These are phyloP conservation scores for Hemibagrus wyckioides DNA, from an alignment of 2,113 vertebrate species.

Conservation along the genomic window DNA sequence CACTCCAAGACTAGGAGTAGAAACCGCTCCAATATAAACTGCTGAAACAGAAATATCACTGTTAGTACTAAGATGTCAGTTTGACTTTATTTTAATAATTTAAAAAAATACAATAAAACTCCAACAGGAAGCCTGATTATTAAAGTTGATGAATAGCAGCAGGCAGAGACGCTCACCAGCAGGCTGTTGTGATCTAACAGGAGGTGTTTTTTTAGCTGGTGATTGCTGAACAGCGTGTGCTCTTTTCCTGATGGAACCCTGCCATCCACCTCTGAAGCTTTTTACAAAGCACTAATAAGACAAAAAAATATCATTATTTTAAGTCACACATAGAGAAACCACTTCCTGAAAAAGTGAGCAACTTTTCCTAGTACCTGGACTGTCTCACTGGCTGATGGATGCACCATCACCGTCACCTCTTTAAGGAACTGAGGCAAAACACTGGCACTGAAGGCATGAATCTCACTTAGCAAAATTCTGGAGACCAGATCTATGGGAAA, in stretches of 20 bases:
- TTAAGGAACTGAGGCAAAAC: constrained; percentile 59
- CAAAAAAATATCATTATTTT: not conserved
- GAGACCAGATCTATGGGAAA: constrained; percentile 80
- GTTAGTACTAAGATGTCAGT: not conserved
- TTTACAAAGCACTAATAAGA: constrained; percentile 62
- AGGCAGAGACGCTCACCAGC: constrained; percentile 51
- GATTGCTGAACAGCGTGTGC: not conserved
- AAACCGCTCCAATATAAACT: constrained; percentile 55
- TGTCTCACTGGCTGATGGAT: constrained; percentile 66
- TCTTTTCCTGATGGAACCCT: constrained; percentile 1
- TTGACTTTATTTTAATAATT: not conserved
- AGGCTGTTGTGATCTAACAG: constrained; percentile 40
- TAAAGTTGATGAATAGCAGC: not conserved
- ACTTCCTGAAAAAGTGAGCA: not conserved
- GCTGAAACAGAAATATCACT: not conserved
- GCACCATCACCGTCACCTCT: constrained; percentile 77
- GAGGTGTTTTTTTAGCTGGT: not conserved
- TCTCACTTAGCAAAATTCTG: constrained; percentile 72
- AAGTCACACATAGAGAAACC: not conserved
- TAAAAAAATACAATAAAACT: not conserved
- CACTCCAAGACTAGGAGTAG: constrained; percentile 61
- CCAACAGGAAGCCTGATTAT: not conserved
- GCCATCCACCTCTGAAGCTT: constrained; percentile 56
- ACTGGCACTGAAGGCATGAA: constrained; percentile 70
- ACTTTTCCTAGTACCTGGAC: constrained; percentile 40